Evolutionary conservation across 1,140 invertebrate genomes (phyloP), one percentile per base, ranked within the genome.

Genomic region (Zaprionus vittiger): DNA sequence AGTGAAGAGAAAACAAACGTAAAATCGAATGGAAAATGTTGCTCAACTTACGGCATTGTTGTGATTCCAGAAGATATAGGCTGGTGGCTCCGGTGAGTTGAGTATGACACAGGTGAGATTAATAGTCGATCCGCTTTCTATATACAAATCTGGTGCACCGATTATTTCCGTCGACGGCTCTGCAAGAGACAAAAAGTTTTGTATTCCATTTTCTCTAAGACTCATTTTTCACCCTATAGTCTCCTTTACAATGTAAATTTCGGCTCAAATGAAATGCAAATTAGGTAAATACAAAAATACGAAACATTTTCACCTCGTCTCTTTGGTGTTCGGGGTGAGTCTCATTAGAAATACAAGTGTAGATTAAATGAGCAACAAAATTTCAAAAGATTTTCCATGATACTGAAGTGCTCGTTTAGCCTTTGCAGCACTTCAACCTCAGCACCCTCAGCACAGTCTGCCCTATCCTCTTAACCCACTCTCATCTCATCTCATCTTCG

Each of bases 11-110:
- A 52, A 41, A 69, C 54, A 70, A 41, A 15, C 1, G 38, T 38
- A 15, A 38, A 38, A 38, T 38, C 37, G 14, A 38, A 38, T 38
- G 14, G 38, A 41, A 15, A n/a, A 15, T 41, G 1, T 6, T 44
- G 31, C 41, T 24, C 9, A 14, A 93, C 93, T 96, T 94, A 98
- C 97, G 89, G 96, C 96, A 92, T 97, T 95, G 93, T 98, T 97
- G 93, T 97, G 97, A 94, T 97, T 97, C 97, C 97, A 98, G 93
- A 97, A 98, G 91, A 98, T 98, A 93, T 97, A 98, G 52, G 96
- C 96, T 41, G 97, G 97, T 63, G 97, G 97, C 91, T 98, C 97
- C 15, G 97, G 97, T 86, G 97, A 97, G 91, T 97, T 97, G 59
- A 96, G 94, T 71, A 98, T 97, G 66, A 98, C 95, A 93, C 98